Evolutionary conservation across 2,888 invertebrate genomes (phyloP), one percentile per base, ranked within the genome.

Genomic region (Dascillus cervinus): DNA sequence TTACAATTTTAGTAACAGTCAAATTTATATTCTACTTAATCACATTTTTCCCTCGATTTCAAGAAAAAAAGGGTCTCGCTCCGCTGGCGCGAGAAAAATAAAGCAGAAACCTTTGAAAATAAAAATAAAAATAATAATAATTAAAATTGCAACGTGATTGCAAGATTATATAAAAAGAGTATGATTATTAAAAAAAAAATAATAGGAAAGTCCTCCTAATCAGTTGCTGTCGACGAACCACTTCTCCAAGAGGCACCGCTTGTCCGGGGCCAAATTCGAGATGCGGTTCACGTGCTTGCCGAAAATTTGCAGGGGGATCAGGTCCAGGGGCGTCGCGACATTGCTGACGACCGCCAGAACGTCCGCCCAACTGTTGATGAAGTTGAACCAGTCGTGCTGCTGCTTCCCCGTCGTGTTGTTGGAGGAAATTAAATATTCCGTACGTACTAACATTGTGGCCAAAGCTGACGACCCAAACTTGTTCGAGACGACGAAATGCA

Each of bases 391-490:
- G 13, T 56, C 57, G 12, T 42, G 45, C 23, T 50, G 51, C 32
- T 66, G 62, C 22, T 55, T 55, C 14, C 59, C 58, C 3, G 49
- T 52, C 3, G 47, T 50, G 13, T 55, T 52, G 13, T 53, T 54
- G 3, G 58, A 52, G 1, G 66, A 62, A 25, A 66, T 64, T 12
- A 71, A 46, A 34, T 60, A 60, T 44, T 72, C 70, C 1, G 67
- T 67, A 40, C 70, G 64, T 36, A 72, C 67, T 17, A 73, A 55
- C 50, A 74, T 60, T 29, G 67, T 62, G 5, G 69, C 65, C 37
- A 75, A 50, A 11, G 72, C 69, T 3, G 75, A 74, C 15, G 73
- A 64, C 11, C 75, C 74, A 49, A 75, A 72, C 74, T 70, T 71
- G 48, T 72, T 71, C 23, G 63, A 48, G 13, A 72, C 52, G 15